These are phyloP conservation scores for Chiloscyllium punctatum DNA, from an alignment of 2,797 vertebrate species.

Conservation along the genomic window DNA sequence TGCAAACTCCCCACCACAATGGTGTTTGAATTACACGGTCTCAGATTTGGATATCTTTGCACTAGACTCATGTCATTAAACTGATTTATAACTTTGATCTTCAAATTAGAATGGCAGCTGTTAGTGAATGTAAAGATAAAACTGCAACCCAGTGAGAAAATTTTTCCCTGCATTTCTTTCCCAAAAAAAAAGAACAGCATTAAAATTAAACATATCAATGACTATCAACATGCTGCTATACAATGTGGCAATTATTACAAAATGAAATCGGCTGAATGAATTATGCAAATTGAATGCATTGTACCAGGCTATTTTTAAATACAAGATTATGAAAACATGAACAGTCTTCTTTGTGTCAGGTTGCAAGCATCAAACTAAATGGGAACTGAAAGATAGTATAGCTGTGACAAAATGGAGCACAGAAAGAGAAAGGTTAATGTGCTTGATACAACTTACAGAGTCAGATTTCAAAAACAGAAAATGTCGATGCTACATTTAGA, in stretches of 20 bases:
- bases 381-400: background rate
- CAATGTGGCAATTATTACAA: constrained; percentile 22
- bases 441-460: background rate
- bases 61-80: background rate
- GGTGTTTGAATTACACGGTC: background rate
- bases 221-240: background rate
- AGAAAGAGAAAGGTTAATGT: constrained; percentile 1
- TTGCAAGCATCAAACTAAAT: background rate
- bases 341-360: background rate
- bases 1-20: background rate
- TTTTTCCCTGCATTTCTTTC: background rate
- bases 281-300: constrained; percentile 20
- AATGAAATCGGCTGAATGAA: background rate
- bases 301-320: constrained; percentile 25
- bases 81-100: background rate
- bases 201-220: background rate
- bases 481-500: background rate
- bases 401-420: background rate
- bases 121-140: background rate
- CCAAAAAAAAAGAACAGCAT: background rate
- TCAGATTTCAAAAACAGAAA: background rate
- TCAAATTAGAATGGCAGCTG: background rate
- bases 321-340: constrained; percentile 7
- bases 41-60: background rate
- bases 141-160: background rate